Conservation (phyloP, 2,113 vertebrate species). For the Regulus satrapa region DNA sequence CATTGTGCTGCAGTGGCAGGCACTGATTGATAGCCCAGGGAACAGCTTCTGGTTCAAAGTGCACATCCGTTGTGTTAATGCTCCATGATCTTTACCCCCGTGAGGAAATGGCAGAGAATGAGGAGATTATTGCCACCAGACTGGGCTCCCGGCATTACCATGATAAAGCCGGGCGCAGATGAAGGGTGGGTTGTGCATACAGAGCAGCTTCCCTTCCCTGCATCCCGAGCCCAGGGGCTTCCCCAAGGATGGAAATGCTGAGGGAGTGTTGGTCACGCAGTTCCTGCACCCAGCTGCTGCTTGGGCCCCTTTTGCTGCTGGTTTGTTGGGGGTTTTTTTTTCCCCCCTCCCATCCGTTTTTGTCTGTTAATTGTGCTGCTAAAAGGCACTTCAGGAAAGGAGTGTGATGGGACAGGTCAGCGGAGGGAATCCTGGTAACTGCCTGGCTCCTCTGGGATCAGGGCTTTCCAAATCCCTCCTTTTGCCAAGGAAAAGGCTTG, state of each 20-base stretch:
- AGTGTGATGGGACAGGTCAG: not conserved
- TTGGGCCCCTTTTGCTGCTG: not conserved
- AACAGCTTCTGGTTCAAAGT: slow-evolving; percentile 61
- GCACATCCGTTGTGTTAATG: slow-evolving; percentile 47
- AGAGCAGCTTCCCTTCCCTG: not conserved
- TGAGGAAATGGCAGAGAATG: slow-evolving; percentile 48
- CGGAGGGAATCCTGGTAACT: not conserved
- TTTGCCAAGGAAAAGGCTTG: not conserved
- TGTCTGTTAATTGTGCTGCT: not conserved
- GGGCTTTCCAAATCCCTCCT: not conserved
- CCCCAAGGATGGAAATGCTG: not conserved
- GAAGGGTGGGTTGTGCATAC: not conserved
- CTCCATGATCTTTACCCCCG: slow-evolving; percentile 56
- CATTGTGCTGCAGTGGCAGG: slow-evolving; percentile 4
- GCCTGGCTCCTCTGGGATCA: not conserved
- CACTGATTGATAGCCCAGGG: slow-evolving; percentile 41
- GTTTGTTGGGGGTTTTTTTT: not conserved
- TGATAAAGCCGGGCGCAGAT: slow-evolving; percentile 9
- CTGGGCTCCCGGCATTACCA: slow-evolving; percentile 39
- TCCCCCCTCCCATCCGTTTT: not conserved
- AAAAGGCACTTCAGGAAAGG: not conserved
- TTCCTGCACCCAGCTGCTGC: not conserved
- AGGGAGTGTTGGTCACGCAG: not conserved
- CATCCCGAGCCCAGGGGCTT: not conserved
- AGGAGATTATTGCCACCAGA: slow-evolving; percentile 53